Base-by-base conservation (phyloP, 37 sponge, comb jelly and placozoan genomes). In the Oscarella lobularis region DNA sequence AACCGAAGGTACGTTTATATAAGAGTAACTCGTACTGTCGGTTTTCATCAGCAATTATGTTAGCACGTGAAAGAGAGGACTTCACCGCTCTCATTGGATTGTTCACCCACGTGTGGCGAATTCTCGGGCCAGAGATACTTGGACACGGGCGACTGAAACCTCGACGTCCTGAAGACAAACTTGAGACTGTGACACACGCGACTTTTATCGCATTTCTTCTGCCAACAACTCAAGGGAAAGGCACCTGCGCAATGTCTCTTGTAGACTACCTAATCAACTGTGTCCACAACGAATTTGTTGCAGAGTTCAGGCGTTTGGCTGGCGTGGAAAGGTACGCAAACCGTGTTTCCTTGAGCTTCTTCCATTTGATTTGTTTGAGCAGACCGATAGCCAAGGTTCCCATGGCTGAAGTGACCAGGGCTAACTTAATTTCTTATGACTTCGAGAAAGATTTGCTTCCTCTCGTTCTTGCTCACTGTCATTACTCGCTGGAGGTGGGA, bases 381-480 rank as follows among this genome's bases (percentile, higher is more conserved):
- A 48, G 60, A 20, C 14, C 9, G 20, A 9, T 20, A 27, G 20
- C 9, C 20, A 9, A 20, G 20, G 60, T 48, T 9, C 20, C 60
- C 14, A 48, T 20, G 20, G 60, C 9, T 20, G 60, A 48, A 27
- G 60, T 48, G 14, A 48, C 60, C 9, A 9, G 9, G 20, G 60
- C 60, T 48, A 27, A 48, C 20, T 20, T 48, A 9, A 20, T 48
- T 48, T 9, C 60, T 27, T 48, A 48, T 48, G 60, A 48, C 60
- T 9, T 48, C 60, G 60, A 48, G 60, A 9, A 20, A 9, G 60
- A 48, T 48, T 20, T 48, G 20, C 9, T 48, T 9, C 60, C 60
- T 48, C 60, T 48, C 60, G 60, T 48, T 48, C 60, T 48, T 48
- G 60, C 60, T 48, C 60, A 48, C 60, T 48, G 60, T 48, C 14